phyloP scores from a whole-genome alignment of 1,140 invertebrate genomes.

The Catajapyx aquilonaris region DNA sequence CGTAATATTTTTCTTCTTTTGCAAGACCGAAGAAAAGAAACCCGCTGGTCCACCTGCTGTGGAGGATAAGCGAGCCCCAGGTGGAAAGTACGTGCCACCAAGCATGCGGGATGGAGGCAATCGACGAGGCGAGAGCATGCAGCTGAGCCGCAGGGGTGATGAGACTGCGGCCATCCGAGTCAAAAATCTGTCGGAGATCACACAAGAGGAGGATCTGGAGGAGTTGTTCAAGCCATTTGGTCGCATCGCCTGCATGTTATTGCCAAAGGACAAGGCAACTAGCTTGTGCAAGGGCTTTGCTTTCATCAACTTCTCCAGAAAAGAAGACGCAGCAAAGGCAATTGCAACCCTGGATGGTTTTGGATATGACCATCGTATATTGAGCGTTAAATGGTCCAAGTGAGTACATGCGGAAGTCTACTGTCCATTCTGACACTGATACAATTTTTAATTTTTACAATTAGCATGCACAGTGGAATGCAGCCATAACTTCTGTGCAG shows the following conservation, averaged over 20 bases:
- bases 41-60: too few relatives aligned
- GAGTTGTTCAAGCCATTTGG: conserved; percentile 87
- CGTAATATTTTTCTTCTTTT: too few relatives aligned
- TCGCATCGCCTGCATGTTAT: conserved; percentile 61
- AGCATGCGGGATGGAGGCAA: conserved; percentile 59
- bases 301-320: conserved; percentile 83
- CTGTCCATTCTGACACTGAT: too few relatives aligned
- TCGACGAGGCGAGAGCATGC: conserved; percentile 49
- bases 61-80: too few relatives aligned
- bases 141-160: conserved; percentile 33
- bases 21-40: too few relatives aligned
- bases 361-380: conserved; percentile 94
- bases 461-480: too few relatives aligned
- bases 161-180: conserved; percentile 83
- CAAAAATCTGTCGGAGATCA: conserved; percentile 92
- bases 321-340: conserved; percentile 74
- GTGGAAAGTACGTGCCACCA: conserved; percentile 77
- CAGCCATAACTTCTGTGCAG: too few relatives aligned
- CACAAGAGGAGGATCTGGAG: conserved; percentile 82
- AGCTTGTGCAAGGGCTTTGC: conserved; percentile 83
- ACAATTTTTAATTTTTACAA: too few relatives aligned
- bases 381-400: conserved; percentile 98
- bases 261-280: conserved; percentile 68
- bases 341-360: conserved; percentile 78
- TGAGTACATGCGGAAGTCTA: too few relatives aligned